A percentile compares a stretch with the other conserved stretches of the same genome.
phyloP scores from a whole-genome alignment of 2,888 invertebrate genomes.

The Tromatobia lineatoria region DNA sequence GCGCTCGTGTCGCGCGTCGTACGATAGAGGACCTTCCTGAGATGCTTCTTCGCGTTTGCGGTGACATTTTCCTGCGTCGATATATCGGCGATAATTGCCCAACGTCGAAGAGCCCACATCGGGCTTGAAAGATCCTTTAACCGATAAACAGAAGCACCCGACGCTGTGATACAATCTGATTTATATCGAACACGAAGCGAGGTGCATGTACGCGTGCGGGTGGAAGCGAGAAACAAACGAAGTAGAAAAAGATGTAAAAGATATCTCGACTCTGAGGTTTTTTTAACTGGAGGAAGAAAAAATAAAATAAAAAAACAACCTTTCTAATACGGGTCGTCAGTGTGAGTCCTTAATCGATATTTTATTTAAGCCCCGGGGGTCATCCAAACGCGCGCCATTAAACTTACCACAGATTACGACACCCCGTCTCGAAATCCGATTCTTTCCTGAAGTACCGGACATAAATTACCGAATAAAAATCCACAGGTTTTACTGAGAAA shows the following conservation, averaged over 20 bases:
- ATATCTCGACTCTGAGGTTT: conserved; percentile 19
- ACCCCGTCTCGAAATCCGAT: conserved; percentile 21
- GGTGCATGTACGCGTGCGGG: conserved; percentile 66
- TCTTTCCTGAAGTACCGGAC: neutral
- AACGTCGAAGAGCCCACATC: conserved; percentile 74
- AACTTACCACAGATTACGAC: conserved; percentile 43
- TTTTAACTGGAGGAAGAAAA: conserved; percentile 22
- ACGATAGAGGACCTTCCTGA: conserved; percentile 32
- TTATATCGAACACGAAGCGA: conserved; percentile 80
- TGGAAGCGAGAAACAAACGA: conserved; percentile 63
- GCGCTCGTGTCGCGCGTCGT: conserved; percentile 16
- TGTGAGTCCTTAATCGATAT: conserved; percentile 76
- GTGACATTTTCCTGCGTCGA: conserved; percentile 82
- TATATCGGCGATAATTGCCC: conserved; percentile 82
- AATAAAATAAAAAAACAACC: conserved; percentile 47
- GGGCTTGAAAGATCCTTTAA: conserved; percentile 74
- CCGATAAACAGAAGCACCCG: conserved; percentile 78
- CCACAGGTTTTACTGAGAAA: neutral
- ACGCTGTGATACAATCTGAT: conserved; percentile 81
- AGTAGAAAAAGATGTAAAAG: conserved; percentile 66
- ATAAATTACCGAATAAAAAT: neutral
- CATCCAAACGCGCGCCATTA: conserved; percentile 55
- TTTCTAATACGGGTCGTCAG: conserved; percentile 71
- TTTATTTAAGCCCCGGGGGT: conserved; percentile 76
- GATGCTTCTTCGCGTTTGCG: conserved; percentile 67